Base-by-base conservation (phyloP, 2,888 invertebrate genomes). In the Euzetes globulus region DNA sequence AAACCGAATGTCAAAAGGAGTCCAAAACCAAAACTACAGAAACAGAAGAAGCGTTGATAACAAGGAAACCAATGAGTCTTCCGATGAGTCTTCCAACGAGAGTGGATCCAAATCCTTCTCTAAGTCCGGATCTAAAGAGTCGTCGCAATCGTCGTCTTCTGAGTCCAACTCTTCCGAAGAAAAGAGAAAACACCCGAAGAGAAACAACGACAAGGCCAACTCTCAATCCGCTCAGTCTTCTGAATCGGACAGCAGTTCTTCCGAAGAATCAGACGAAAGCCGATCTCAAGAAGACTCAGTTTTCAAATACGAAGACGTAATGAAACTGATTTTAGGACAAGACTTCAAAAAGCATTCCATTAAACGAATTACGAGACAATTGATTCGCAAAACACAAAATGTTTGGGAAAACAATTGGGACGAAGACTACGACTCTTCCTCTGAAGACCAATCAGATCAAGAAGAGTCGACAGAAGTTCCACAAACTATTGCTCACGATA, bases 271-370 rank as follows among this genome's bases (percentile, higher is more conserved):
- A 1, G 72, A 72, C 29, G 50, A 74, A 52, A 25, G 41, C 29
- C 13, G 7, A 9, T 60, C 73, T 19, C 25, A 33, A 2, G 68
- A 70, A 9, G 68, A 68, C 15, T n/a, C 22, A 9, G 50, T 70
- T 19, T 70, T 74, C 52, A 25, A 58, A 17, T 75, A 75, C 29
- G 74, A 76, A 60, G 71, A 75, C 9, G 75, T 76, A 4, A 58
- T 70, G 63, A 47, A 37, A 37, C 17, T 50, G 17, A 74, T 76
- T 52, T n/a, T 72, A 19, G 75, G 72, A 27, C 52, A 72, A 17
- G 45, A 75, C 17, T 65, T 52, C 19, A 50, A 55, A 13, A 52
- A 37, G 19, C 2, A n/a, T 4, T 15, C 9, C 0, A 71, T 75
- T 47, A 52, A 76, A 52, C 27, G 41, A 13, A 58, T 72, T 45